Base-by-base conservation (phyloP, 2,113 vertebrate genomes). In the Empidonax traillii region DNA sequence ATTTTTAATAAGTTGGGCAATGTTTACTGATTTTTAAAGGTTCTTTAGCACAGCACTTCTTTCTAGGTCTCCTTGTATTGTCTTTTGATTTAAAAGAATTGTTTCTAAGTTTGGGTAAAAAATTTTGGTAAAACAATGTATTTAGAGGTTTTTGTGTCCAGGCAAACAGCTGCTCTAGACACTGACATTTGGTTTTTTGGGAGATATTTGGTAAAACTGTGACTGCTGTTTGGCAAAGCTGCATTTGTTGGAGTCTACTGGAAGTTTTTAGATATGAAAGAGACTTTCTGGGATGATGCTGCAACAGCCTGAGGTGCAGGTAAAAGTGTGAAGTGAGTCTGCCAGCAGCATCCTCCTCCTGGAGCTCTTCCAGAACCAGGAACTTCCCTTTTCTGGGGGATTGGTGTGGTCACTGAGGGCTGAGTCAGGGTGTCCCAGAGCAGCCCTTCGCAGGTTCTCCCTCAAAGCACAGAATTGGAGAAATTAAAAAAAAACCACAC, bases 221-320 rank as follows among this genome's bases (percentile, higher is more conserved):
- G 21, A 9, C 19, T 14, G 74, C 74, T 28, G 4, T 24, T 74
- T 12, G n/a, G 63, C 5, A 2, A 20, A 65, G n/a, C 85, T 30
- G 65, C 7, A 0, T 58, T 53, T 41, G 4, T 7, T 7, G 77
- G 73, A 1, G 11, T 10, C 62, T 8, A 4, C 5, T 2, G 21
- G 44, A 56, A 4, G 4, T 39, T 53, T 58, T 77, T 11, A 15
- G 33, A 13, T 3, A 31, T 6, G 28, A 13, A 17, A 0, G 22
- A 25, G 51, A 24, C 7, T 58, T 28, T 20, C 25, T 39, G 33
- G 5, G 35, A 12, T 10, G 12, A 47, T 7, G 65, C 39, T 53
- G n/a, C 22, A 22, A 13, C 43, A 59, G 49, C 46, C 46, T 55
- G 59, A 30, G 2, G 44, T 23, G 49, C 33, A 41, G 76, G 49